Evolutionary conservation across 2,113 vertebrate genomes (phyloP).

Genomic region (Brachypteracias leptosomus): DNA sequence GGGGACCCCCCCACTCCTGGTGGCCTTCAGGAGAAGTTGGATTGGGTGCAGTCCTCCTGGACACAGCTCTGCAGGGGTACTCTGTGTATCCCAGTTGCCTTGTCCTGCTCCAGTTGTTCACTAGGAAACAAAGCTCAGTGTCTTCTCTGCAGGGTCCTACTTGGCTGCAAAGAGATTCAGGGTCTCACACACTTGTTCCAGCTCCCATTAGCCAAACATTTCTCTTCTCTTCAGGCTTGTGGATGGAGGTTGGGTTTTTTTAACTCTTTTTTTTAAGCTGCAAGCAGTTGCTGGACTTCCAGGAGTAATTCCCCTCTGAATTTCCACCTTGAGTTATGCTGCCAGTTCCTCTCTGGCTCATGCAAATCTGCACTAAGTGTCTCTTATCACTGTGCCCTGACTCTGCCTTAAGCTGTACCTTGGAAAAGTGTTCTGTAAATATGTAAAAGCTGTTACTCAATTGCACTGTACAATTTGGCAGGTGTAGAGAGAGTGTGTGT

Average conservation of each 20-base stretch:
- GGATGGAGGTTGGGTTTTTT: background rate
- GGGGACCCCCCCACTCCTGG: background rate
- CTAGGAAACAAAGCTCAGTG: background rate
- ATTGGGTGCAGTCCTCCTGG: background rate
- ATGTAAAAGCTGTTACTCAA: conserved; percentile 19
- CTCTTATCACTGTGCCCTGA: conserved; percentile 56
- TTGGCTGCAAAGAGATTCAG: background rate
- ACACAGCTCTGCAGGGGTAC: background rate
- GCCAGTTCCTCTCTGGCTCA: background rate
- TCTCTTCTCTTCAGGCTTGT: background rate
- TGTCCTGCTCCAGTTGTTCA: background rate
- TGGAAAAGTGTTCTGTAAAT: conserved; percentile 33
- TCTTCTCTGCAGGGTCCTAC: background rate
- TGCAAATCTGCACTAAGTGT: conserved; percentile 29
- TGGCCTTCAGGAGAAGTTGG: background rate
- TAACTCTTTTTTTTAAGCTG: background rate
- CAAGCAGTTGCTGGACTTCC: background rate
- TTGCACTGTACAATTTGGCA: conserved; percentile 42
- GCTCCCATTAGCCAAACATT: background rate
- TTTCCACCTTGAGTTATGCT: background rate
- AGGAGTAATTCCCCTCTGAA: background rate
- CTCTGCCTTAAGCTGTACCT: conserved; percentile 45
- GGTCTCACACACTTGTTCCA: background rate
- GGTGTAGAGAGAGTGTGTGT: background rate
- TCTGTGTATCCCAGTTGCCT: background rate